Evolutionary conservation across 1,140 invertebrate species (phyloP), one percentile per base, ranked within the genome.

Genomic region (Sinella curviseta): DNA sequence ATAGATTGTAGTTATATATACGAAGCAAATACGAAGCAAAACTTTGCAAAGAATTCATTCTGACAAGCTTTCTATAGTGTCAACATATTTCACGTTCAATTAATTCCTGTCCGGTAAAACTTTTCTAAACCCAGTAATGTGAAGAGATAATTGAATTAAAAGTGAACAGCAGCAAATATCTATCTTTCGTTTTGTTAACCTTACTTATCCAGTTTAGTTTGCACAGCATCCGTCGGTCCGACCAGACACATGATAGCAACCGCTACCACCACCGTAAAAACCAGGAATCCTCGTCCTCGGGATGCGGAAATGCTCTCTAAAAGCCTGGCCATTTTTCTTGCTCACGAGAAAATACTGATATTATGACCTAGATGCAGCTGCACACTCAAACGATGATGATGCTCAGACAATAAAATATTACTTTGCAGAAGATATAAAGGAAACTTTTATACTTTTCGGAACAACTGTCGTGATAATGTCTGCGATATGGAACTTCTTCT

Each of bases 171-270:
- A n/a, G n/a, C n/a, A n/a, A n/a, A n/a, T n/a, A n/a, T n/a, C n/a
- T n/a, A n/a, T n/a, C n/a, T n/a, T n/a, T n/a, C n/a, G n/a, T n/a
- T 75, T 48, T 36, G 3, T n/a, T 26, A 3, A 3, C 31, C 36
- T 48, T 75, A 75, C 74, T 24, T 75, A 26, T 75, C 74, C 34
- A 75, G 31, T 26, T 48, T 75, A 4, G 74, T 75, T 48, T 4
- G 3, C 14, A 75, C 35, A 8, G 2, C 74, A 26, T 75, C 39
- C 31, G 70, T 36, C 57, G 57, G 57, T 14, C 57, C 26, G 31
- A 8, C 12, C 3, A 70, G 26, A 8, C 12, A 33, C 26, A 33
- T 14, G 14, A 8, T 60, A n/a, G 24, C 14, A 60, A 60, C 14
- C 30, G 8, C 8, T 3, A 70, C 8, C 4, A n/a, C 31, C 4